Base-by-base conservation (phyloP, 2,888 invertebrate genomes). In the Elgonia sp. region DNA sequence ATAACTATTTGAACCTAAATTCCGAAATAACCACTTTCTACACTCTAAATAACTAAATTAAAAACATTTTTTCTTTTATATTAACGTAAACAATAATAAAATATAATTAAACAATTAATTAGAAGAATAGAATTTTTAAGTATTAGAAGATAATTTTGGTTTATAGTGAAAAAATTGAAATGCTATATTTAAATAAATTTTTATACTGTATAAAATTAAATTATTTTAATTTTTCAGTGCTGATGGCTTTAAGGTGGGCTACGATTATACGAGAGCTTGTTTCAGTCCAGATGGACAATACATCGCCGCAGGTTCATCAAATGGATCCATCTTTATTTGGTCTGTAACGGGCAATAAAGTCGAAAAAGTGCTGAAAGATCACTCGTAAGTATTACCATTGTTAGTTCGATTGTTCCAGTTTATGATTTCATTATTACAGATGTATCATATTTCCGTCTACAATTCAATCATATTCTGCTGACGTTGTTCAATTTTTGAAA, bases 261-360 rank as follows among this genome's bases (percentile, higher is more conserved):
- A 98, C 95, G 99, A 99, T 95, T 99, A 98, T 97, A 96, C 98
- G 42, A 96, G 99, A 92, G 98, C 98, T 16, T 97, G 97, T 72
- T 99, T 99, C 95, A 99, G 99, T 92, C 98, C 98, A 50, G 98
- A 98, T 94, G 98, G 97, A 9, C 96, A 97, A 90, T 97, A 98
- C 94, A 96, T 98, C 69, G 97, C 98, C 9, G 98, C 98, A 75
- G 99, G 99, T 46, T 98, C 98, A 10, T 96, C 97, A 0, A 99
- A 99, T 95, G 99, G 99, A 39, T 96, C 97, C 20, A 96, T 99
- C 75, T 99, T 97, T 94, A 96, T 99, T 67, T 99, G 99, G 99
- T 98, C 98, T 94, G 96, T 97, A 40, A 95, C 96, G 80, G 96
- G 97, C 57, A 97, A 97, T 76, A 96, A 96, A 93, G 95, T 98